Conservation (phyloP, 2,888 invertebrate genomes). For the Malthinus flaveolus region DNA sequence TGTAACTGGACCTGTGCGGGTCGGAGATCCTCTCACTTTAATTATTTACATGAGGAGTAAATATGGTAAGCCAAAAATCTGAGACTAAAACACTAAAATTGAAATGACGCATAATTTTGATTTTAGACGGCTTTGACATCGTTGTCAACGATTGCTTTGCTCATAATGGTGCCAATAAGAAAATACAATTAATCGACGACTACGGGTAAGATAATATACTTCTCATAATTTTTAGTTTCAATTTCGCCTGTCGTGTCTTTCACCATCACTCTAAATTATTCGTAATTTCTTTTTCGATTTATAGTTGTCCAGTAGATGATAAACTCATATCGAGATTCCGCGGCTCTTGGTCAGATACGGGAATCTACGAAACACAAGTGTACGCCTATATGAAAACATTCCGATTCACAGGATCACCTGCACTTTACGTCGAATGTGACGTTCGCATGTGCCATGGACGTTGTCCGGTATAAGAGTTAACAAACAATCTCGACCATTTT, state of each 20-base stretch:
- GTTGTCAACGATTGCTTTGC: slow-evolving; percentile 94
- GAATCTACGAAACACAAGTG: slow-evolving; percentile 90
- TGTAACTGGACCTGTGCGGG: slow-evolving; percentile 86
- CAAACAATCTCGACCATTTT: slow-evolving; percentile 1
- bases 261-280: too few relatives aligned
- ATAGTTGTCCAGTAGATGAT: slow-evolving; percentile 88
- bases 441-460: slow-evolving; percentile 94
- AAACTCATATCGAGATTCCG: slow-evolving; percentile 90
- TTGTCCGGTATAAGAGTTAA: slow-evolving; percentile 75
- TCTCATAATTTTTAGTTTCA: neutral
- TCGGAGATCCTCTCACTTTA: slow-evolving; percentile 88
- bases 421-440: slow-evolving; percentile 92
- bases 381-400: slow-evolving; percentile 95
- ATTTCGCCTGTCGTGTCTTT: too few relatives aligned
- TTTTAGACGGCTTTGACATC: slow-evolving; percentile 89
- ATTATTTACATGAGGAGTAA: slow-evolving; percentile 94
- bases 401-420: slow-evolving; percentile 91
- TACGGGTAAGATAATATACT: slow-evolving; percentile 69
- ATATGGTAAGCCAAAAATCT: slow-evolving; percentile 71
- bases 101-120: neutral
- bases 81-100: neutral
- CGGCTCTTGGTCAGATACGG: slow-evolving; percentile 90
- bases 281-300: slow-evolving; percentile 30
- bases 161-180: slow-evolving; percentile 90
- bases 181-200: slow-evolving; percentile 89